phyloP scores from a whole-genome alignment of 2,888 invertebrate species.

The Rambutsinella grinnellia region DNA sequence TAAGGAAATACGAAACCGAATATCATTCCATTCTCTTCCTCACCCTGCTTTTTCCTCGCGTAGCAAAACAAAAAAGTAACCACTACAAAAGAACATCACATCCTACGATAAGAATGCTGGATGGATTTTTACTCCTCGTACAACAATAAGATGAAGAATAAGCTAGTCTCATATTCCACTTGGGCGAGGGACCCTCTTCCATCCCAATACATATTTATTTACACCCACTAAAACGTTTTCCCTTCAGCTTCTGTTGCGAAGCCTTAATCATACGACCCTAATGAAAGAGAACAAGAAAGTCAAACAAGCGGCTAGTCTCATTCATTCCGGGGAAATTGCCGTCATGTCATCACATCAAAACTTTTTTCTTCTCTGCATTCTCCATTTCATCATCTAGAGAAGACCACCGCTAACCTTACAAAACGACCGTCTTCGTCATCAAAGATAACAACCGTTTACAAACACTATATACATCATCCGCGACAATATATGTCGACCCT shows the following conservation, averaged over 20 bases:
- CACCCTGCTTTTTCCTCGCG: conserved; percentile 18
- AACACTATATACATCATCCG: conserved; percentile 39
- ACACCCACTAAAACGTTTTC: neutral
- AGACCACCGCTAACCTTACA: neutral
- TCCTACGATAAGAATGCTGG: neutral
- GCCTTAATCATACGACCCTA: conserved; percentile 4
- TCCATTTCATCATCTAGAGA: conserved; percentile 2
- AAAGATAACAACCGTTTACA: conserved; percentile 17
- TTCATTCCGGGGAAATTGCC: conserved; percentile 33
- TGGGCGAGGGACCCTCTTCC: too few relatives aligned
- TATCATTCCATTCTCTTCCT: conserved; percentile 5
- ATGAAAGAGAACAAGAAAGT: conserved; percentile 53
- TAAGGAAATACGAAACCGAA: conserved; percentile 47
- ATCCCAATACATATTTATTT: neutral
- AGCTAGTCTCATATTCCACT: too few relatives aligned
- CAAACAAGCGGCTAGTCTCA: conserved; percentile 49
- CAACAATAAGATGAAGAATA: too few relatives aligned
- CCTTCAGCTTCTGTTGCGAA: neutral
- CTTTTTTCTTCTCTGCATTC: too few relatives aligned
- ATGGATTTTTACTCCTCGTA: neutral
- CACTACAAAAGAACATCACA: neutral
- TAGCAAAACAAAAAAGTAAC: conserved; percentile 1
- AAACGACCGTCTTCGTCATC: conserved; percentile 10
- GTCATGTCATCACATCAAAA: conserved; percentile 36
- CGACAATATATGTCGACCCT: conserved; percentile 3